phyloP scores from a whole-genome alignment of 37 sponge, comb jelly and placozoan species.

The Geodia barretti region DNA sequence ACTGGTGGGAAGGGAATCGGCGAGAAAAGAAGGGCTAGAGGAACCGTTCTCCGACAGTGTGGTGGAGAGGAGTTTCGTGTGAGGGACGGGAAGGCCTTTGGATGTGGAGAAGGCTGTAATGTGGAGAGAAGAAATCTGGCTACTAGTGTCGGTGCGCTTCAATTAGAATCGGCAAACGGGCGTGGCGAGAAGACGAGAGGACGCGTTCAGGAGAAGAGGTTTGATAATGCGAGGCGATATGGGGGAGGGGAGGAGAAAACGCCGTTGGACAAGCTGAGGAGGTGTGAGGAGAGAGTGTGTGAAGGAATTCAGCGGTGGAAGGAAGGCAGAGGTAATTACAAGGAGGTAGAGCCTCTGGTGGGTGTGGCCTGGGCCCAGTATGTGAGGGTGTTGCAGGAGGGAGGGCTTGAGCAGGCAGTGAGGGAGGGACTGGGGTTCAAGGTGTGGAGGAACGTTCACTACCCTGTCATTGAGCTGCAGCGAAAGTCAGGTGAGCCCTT shows the following conservation, averaged over 20 bases:
- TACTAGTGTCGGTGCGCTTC: not conserved
- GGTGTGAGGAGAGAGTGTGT: not conserved
- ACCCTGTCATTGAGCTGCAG: conserved; percentile 32
- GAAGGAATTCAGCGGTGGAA: not conserved
- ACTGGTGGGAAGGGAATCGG: not conserved
- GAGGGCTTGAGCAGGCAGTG: conserved; percentile 3
- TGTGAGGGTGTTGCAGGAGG: not conserved
- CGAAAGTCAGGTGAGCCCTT: conserved; percentile 5
- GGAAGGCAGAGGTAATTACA: not conserved
- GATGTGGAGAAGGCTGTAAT: too few relatives aligned
- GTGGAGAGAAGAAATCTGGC: too few relatives aligned
- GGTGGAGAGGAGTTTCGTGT: too few relatives aligned
- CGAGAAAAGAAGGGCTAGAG: not conserved
- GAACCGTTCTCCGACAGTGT: too few relatives aligned
- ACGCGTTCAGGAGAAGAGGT: too few relatives aligned
- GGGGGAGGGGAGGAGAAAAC: not conserved
- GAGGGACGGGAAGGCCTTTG: too few relatives aligned
- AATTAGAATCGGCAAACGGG: not conserved
- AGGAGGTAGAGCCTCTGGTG: not conserved
- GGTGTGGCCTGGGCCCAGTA: not conserved
- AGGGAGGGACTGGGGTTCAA: conserved; percentile 12
- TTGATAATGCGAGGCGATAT: too few relatives aligned
- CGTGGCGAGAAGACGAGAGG: too few relatives aligned
- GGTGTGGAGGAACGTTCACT: conserved; percentile 42
- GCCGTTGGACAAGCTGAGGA: not conserved